Conservation (phyloP, 2,888 invertebrate species). For the Acheta domesticus region DNA sequence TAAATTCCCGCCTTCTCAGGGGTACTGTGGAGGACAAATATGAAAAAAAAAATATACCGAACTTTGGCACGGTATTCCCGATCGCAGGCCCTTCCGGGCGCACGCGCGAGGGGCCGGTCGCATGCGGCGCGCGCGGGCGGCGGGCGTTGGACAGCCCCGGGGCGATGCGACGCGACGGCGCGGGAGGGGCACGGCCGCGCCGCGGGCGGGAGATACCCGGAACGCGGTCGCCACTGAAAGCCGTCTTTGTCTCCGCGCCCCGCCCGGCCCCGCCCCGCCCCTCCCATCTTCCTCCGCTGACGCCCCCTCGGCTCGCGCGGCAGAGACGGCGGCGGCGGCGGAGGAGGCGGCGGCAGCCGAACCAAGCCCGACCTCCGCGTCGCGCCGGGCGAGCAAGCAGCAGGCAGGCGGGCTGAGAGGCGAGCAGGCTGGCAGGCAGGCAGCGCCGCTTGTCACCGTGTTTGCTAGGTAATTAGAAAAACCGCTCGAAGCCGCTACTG, state of each 20-base stretch:
- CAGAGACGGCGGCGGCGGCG: too few relatives aligned
- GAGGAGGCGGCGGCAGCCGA: not conserved
- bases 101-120: too few relatives aligned
- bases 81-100: too few relatives aligned
- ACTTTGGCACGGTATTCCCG: fast-evolving
- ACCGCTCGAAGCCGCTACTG: constrained; percentile 18
- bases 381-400: not conserved
- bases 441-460: constrained; percentile 18
- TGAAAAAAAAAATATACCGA: too few relatives aligned
- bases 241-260: not conserved
- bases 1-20: too few relatives aligned
- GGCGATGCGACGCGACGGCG: constrained; percentile 7
- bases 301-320: not conserved
- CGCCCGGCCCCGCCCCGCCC: not conserved
- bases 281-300: not conserved
- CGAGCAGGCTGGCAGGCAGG: not conserved
- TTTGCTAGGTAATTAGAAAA: constrained; percentile 10
- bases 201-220: constrained; percentile 12
- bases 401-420: not conserved
- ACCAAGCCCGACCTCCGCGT: not conserved
- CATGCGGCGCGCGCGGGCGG: not conserved
- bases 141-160: not conserved
- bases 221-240: not conserved
- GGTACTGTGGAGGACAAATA: too few relatives aligned
- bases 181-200: not conserved